Evolutionary conservation across 2,888 invertebrate species (phyloP).

Genomic region (Drosophila eohydei): DNA sequence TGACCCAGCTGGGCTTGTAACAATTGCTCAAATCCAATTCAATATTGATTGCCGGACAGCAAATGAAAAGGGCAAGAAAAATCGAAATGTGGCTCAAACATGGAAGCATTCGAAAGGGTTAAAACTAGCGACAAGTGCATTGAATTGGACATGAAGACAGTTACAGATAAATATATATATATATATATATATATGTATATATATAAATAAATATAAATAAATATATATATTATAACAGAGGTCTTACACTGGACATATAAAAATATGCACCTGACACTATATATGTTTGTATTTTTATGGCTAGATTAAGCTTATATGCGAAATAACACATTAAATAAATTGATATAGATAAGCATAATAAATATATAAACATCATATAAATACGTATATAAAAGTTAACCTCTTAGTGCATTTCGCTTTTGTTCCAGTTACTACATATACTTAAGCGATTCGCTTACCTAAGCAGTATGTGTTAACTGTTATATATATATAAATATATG

Average conservation of each 20-base stretch:
- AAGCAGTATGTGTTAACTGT: no score
- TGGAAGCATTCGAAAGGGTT: conserved; percentile 34
- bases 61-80: conserved; percentile 55
- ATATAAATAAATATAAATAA: no score
- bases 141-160: conserved; percentile 16
- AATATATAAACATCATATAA: not conserved
- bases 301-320: no score
- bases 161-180: not conserved
- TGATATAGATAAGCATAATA: conserved; percentile 16
- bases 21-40: conserved; percentile 74
- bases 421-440: not conserved
- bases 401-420: not conserved
- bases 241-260: not conserved
- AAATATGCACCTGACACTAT: not conserved
- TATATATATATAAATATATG: no score
- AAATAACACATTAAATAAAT: not conserved
- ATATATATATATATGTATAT: not conserved
- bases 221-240: no score
- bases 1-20: conserved; percentile 23
- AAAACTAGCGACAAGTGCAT: conserved; percentile 25
- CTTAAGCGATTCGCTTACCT: not conserved
- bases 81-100: conserved; percentile 48
- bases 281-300: no score
- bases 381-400: not conserved
- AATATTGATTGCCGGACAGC: conserved; percentile 68